Conservation (phyloP, 2,888 invertebrate genomes). For the Acanthoscelides obtectus region DNA sequence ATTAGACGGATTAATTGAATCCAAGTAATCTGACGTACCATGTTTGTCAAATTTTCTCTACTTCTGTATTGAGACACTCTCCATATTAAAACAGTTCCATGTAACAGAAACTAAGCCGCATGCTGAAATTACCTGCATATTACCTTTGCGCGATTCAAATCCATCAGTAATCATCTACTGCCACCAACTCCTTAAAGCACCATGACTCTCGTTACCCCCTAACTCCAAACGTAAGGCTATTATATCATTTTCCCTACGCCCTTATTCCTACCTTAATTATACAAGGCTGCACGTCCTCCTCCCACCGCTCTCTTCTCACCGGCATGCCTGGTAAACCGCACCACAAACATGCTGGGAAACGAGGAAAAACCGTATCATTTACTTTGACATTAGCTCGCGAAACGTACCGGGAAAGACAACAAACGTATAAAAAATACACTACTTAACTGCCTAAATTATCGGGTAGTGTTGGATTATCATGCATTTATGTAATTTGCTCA, state of each 20-base stretch:
- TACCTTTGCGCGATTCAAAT: too few species aligned
- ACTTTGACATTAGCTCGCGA: not conserved
- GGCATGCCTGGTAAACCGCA: not conserved
- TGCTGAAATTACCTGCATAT: too few species aligned
- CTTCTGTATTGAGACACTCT: too few species aligned
- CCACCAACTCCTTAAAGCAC: not conserved
- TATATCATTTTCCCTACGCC: not conserved
- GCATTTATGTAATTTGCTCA: not conserved
- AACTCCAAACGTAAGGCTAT: not conserved
- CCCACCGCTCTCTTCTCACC: not conserved
- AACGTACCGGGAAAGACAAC: not conserved
- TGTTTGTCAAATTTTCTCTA: too few species aligned
- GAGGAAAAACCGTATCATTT: not conserved
- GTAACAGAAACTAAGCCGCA: too few species aligned
- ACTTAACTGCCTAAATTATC: not conserved
- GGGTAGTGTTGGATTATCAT: not conserved
- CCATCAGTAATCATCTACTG: not conserved
- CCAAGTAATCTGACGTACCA: too few species aligned
- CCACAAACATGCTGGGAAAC: not conserved
- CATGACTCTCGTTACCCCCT: not conserved
- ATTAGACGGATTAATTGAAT: too few species aligned
- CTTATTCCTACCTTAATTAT: not conserved
- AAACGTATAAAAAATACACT: not conserved
- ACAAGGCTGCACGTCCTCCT: not conserved
- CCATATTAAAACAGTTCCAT: too few species aligned